phyloP scores from a whole-genome alignment of 2,888 invertebrate genomes.

The Cheilosia urbana region DNA sequence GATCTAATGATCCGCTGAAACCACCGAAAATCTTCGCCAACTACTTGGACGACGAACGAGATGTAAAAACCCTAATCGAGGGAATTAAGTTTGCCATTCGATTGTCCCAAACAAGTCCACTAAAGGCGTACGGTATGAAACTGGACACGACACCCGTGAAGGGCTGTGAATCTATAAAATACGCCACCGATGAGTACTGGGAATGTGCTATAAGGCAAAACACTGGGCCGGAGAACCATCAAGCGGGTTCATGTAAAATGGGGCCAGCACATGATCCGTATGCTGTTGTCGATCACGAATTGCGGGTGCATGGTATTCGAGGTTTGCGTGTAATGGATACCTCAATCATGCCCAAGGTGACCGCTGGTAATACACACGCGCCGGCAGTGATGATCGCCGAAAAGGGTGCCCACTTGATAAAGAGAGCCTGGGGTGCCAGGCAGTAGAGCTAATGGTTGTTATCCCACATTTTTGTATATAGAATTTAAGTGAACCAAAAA shows the following conservation, averaged over 20 bases:
- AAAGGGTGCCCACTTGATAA: conserved; percentile 84
- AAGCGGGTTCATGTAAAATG: conserved; percentile 93
- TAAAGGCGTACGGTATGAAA: conserved; percentile 89
- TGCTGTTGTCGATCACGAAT: conserved; percentile 90
- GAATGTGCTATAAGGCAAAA: conserved; percentile 88
- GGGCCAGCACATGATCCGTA: conserved; percentile 88
- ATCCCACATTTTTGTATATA: conserved; percentile 52
- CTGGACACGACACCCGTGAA: conserved; percentile 89
- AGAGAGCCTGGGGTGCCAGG: conserved; percentile 83
- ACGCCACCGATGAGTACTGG: conserved; percentile 91
- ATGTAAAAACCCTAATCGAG: conserved; percentile 91
- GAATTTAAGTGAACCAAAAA: conserved; percentile 69
- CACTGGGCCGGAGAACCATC: conserved; percentile 93
- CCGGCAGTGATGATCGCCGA: conserved; percentile 93
- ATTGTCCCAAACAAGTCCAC: conserved; percentile 88
- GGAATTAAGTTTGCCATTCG: conserved; percentile 92
- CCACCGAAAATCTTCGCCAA: conserved; percentile 94
- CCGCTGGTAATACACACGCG: conserved; percentile 91
- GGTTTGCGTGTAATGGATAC: conserved; percentile 90
- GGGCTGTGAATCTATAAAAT: conserved; percentile 90
- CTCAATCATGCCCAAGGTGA: conserved; percentile 91
- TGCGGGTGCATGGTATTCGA: conserved; percentile 87
- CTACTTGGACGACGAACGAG: conserved; percentile 86
- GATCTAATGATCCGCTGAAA: conserved; percentile 90
- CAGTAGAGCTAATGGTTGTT: conserved; percentile 50